Percentiles rank a stretch among this genome's conserved stretches.
These are phyloP conservation scores for Holothuria leucospilota DNA, from an alignment of 53 echinoderm and acorn worm species.

Conservation along the genomic window DNA sequence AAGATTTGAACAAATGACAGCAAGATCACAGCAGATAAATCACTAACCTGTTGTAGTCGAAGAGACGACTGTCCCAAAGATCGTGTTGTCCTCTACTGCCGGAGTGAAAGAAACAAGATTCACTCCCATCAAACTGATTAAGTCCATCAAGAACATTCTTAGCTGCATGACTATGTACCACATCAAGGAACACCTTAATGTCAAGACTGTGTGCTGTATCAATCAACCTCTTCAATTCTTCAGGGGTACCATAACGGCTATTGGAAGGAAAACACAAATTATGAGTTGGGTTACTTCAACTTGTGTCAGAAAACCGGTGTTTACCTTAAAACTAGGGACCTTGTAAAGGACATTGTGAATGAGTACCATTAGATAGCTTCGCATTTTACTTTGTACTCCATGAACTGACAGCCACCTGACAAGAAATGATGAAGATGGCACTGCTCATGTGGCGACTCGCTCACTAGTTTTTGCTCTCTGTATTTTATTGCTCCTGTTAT, in stretches of 20 bases:
- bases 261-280: not conserved
- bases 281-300: not conserved
- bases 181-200: conserved; percentile 81
- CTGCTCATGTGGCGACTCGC: too few species aligned
- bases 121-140: conserved; percentile 89
- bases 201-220: conserved; percentile 87
- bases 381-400: too few species aligned
- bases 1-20: too few species aligned
- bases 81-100: conserved; percentile 77
- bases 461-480: too few species aligned
- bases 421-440: too few species aligned
- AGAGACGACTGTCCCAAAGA: conserved; percentile 85
- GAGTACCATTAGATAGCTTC: too few species aligned
- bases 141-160: conserved; percentile 93
- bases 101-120: conserved; percentile 89
- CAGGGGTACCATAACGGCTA: conserved; percentile 93
- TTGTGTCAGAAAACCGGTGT: not conserved
- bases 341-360: not conserved
- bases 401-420: too few species aligned
- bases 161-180: conserved; percentile 96
- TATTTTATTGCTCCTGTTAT: too few species aligned
- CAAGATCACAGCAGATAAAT: too few species aligned
- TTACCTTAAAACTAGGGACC: not conserved
- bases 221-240: conserved; percentile 82
- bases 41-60: conserved; percentile 83